Base-by-base conservation (phyloP, 2,888 invertebrate species). In the Melieria crassipennis region DNA sequence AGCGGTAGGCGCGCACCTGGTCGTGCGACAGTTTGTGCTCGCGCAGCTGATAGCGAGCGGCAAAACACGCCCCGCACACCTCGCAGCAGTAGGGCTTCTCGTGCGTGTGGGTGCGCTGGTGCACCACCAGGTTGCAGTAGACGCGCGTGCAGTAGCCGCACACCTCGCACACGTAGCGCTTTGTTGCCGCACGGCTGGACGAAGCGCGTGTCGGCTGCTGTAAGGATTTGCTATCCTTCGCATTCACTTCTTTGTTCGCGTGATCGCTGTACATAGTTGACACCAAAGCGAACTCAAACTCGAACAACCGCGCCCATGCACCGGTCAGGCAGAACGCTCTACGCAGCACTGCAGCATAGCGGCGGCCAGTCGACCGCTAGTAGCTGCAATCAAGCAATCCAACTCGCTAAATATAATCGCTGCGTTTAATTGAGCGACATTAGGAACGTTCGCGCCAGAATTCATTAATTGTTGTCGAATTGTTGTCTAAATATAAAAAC, bases 391-490 rank as follows among this genome's bases (percentile, higher is more conserved):
- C 52, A 52, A 52, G n/a, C 11, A 52, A 52, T 52, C 52, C 13
- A 52, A 52, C 11, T n/a, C 13, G 52, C 52, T 52, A 52, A 7
- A 52, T 52, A n/a, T 52, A 52, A 52, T 52, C 52, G 13, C 9
- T 5, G 52, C 52, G 13, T 52, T 52, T 52, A 52, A 52, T 52
- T 52, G 13, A 52, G 5, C 13, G 11, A 13, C 52, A n/a, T 52
- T n/a, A 13, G 11, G 9, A 9, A n/a, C 5, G 11, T 52, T 52
- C 11, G 5, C 11, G 52, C 6, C 13, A 52, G 52, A 52, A 52
- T 52, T n/a, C n/a, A 52, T 52, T 52, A 52, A 52, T 52, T 52
- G 52, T 52, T 52, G 7, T 52, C 52, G 13, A 52, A 52, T 30
- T 30, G 30, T 30, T 30, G 30, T 5, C 52, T 52, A 52, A 52